Evolutionary conservation across 2,797 vertebrate species (phyloP).

Genomic region (Coreius guichenoti): DNA sequence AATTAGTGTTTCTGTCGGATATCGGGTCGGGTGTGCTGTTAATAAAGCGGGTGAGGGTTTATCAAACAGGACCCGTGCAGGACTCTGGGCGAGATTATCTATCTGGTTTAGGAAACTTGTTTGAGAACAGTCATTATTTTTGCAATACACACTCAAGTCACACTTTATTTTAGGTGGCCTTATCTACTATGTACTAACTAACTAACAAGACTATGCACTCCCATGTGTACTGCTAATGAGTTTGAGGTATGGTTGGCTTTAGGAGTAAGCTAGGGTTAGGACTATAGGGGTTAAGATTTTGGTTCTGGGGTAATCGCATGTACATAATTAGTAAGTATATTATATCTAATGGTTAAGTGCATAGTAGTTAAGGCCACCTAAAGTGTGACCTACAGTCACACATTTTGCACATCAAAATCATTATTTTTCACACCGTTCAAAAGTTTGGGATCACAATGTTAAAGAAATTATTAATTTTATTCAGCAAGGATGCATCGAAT

Average conservation of each 20-base stretch:
- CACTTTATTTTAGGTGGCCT: background rate
- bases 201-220: background rate
- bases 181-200: background rate
- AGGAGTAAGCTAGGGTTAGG: background rate
- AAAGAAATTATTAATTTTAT: background rate
- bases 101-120: too few species aligned
- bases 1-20: too few species aligned
- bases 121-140: too few species aligned
- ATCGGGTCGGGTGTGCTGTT: too few species aligned
- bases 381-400: background rate
- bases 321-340: background rate
- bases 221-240: too few species aligned
- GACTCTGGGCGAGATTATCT: too few species aligned
- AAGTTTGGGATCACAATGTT: background rate
- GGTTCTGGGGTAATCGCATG: background rate
- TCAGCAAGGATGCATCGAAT: background rate
- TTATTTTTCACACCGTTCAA: background rate
- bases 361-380: background rate
- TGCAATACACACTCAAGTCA: too few species aligned
- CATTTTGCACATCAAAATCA: background rate
- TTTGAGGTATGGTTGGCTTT: background rate
- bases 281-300: background rate
- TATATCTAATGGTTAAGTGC: background rate
- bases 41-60: too few species aligned
- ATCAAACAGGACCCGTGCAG: too few species aligned